phyloP scores from a whole-genome alignment of 1,140 invertebrate genomes.

The Sitodiplosis mosellana region DNA sequence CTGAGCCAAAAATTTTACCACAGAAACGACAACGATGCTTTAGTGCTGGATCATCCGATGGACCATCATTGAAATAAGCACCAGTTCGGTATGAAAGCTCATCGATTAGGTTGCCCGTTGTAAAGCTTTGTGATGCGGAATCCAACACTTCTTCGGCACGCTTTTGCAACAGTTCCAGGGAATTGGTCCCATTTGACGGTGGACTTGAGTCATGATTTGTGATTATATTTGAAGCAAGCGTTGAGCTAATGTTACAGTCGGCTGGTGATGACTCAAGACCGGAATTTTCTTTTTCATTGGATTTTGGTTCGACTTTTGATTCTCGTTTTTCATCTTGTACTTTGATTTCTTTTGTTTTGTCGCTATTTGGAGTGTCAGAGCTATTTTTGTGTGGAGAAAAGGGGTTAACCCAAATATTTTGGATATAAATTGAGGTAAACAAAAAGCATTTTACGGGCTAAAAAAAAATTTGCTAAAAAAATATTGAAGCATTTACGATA shows the following conservation, averaged over 20 bases:
- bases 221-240: conserved; percentile 70
- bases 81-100: conserved; percentile 54
- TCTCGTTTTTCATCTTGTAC: neutral
- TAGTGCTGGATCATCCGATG: conserved; percentile 70
- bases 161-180: conserved; percentile 78
- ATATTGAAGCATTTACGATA: too few relatives aligned
- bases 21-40: conserved; percentile 96
- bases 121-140: conserved; percentile 72
- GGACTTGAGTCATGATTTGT: conserved; percentile 66
- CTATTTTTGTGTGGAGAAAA: too few relatives aligned
- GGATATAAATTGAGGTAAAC: too few relatives aligned
- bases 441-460: too few relatives aligned
- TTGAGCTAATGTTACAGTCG: conserved; percentile 25
- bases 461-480: too few relatives aligned
- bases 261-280: neutral
- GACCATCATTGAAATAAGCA: conserved; percentile 14
- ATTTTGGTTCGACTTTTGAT: too few relatives aligned
- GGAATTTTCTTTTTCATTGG: too few relatives aligned
- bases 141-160: conserved; percentile 78
- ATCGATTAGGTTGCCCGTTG: conserved; percentile 72
- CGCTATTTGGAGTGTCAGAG: too few relatives aligned
- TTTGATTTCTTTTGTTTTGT: neutral
- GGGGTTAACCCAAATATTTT: too few relatives aligned
- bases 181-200: conserved; percentile 50
- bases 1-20: conserved; percentile 94